Evolutionary conservation across 2,113 vertebrate genomes (phyloP), one percentile per base, ranked within the genome.

Genomic region (Platichthys flesus): DNA sequence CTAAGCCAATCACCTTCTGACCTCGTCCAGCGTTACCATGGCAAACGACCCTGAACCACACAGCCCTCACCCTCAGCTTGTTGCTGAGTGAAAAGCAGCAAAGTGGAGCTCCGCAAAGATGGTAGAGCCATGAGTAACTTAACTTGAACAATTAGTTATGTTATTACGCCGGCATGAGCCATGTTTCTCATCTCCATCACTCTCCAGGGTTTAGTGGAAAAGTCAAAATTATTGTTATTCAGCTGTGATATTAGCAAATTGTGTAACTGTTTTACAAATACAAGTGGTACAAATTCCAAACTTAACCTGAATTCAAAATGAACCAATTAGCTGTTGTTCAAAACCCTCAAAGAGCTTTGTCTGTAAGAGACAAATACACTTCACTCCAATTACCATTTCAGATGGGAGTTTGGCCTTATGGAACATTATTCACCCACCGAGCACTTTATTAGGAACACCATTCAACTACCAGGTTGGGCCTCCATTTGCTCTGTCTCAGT

Each of bases 1-100:
- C 82, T 85, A 56, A 90, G 82, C 89, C 89, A 91, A 85, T 92
- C 90, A 87, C 90, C 89, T 89, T 67, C 81, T 93, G 90, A 92
- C 88, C 90, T 78, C 79, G 60, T 59, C 84, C 69, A 47, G 85
- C 20, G 90, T 92, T 90, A 86, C 92, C 89, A 92, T 93, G 90
- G 90, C 66, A 66, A 93, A 90, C 88, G 85, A 90, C 87, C 88
- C 86, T 85, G 81, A 89, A 89, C 85, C 71, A 51, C 69, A 78
- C 68, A 79, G 66, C 72, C 80, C 76, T 83, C 78, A 80, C 67
- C 82, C 59, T 76, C 23, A 2, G 58, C 81, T 82, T 61, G 40
- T 57, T 20, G 59, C 81, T 55, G 73, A 79, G 83, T 58, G 71
- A 78, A 51, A 80, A 76, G 57, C 67, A 63, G 70, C 62, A 69